Evolutionary conservation across 2,797 vertebrate genomes (phyloP), one percentile per base, ranked within the genome.

Genomic region (Loriculus beryllinus): DNA sequence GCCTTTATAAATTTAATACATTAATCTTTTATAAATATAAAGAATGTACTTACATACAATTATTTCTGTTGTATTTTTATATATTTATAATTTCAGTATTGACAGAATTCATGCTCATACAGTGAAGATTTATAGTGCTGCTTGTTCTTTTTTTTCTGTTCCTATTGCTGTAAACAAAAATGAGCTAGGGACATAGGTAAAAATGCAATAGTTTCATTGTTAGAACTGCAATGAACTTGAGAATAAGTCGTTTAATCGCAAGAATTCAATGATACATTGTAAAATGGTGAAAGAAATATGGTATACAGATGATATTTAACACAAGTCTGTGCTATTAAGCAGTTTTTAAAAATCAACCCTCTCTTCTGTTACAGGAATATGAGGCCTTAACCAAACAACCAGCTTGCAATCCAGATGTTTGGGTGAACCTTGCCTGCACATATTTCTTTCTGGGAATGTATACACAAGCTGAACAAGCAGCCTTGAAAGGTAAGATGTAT

Each of bases 361-460:
- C 40, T 87, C 43, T 60, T 92, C 40, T 96, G 21, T 97, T 95
- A 95, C 96, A 99, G 99, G 99, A 99, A 94, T 99, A 99, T 92
- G 98, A 98, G 92, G 89, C 97, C 45, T 96, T 98, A 74, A 99
- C 98, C 10, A 94, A 97, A 76, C 97, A 97, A 69, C 96, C 98
- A 45, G 97, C 97, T 18, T 99, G 98, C 95, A 98, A 97, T 43
- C 97, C 97, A 64, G 98, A 99, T 56, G 99, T 99, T 37, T 99
- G 99, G 99, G 99, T 99, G 57, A 98, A 98, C 92, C 95, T 99
- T 93, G 99, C 98, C 77, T 99, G 99, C 82, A 98, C 98, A 0
- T 97, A 98, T 86, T 99, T 99, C 95, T 99, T 99, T 91, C 98
- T 99, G 78, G 99, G 99, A 18, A 98, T 99, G 96, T 99, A 99